Evolutionary conservation across 2,797 vertebrate species (phyloP), one percentile per base, ranked within the genome.

Genomic region (Helostoma temminkii): DNA sequence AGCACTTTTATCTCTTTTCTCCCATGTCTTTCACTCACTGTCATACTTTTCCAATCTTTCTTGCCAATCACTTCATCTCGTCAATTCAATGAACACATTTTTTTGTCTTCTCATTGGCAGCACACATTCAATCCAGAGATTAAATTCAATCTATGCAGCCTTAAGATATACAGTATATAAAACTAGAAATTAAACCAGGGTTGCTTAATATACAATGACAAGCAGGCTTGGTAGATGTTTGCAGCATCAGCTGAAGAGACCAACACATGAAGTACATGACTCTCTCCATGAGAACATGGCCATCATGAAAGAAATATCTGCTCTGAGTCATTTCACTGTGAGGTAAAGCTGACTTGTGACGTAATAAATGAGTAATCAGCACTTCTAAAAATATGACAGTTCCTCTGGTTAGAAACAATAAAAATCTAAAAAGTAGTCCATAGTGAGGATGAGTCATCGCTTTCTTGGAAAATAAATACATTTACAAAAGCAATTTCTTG

Each of bases 21-120:
- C n/a, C n/a, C n/a, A n/a, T n/a, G n/a, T 8, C 59, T 57, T 88
- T 94, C 93, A 28, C 91, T 94, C 92, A 92, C 90, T 71, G 67
- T 22, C 66, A 65, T 24, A 43, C 28, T 71, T 49, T 55, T 47
- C 74, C 47, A 9, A 30, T 53, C 57, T 43, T 56, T 8, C 45
- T 12, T 25, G 25, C 21, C 32, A 8, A n/a, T n/a, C n/a, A n/a
- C n/a, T n/a, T n/a, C n/a, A n/a, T n/a, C n/a, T n/a, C n/a, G n/a
- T 50, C 39, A 49, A 52, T 73, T 65, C 72, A 46, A 72, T 67
- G 21, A 78, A 73, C 48, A 58, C 21, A 52, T 66, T 53, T 60
- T 53, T 60, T 30, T 41, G 11, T 36, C 39, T 68, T 48, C 26
- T 57, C 57, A 43, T 49, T 70, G 42, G 52, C 32, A 66, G 57